Conservation (phyloP, 2,797 vertebrate species). For the Diplodus sargus region DNA sequence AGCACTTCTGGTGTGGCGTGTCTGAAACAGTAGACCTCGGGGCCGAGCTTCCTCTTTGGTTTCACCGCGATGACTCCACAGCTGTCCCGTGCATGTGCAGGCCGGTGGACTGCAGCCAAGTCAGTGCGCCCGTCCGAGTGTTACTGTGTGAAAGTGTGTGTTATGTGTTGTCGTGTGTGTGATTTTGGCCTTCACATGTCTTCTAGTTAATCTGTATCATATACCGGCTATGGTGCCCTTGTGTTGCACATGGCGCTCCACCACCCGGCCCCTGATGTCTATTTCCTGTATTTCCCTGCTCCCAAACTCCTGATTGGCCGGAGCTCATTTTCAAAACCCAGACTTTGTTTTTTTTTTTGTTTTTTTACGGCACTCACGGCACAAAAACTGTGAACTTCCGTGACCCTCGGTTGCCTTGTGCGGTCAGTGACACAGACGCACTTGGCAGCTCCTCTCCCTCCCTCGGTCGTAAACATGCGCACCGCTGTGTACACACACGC, state of each 20-base stretch:
- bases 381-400: conserved; percentile 80
- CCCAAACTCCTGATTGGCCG: conserved; percentile 55
- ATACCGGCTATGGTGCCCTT: conserved; percentile 39
- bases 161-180: not conserved
- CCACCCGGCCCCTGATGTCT: conserved; percentile 56
- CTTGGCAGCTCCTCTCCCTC: conserved; percentile 75
- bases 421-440: conserved; percentile 79
- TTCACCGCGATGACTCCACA: conserved; percentile 61
- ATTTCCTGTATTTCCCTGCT: conserved; percentile 59
- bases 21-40: conserved; percentile 61
- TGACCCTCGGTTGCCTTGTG: conserved; percentile 82
- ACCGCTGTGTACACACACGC: conserved; percentile 48
- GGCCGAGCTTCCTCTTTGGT: conserved; percentile 67
- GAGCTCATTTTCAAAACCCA: conserved; percentile 47
- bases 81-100: conserved; percentile 48
- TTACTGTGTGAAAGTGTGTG: conserved; percentile 5
- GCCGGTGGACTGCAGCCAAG: conserved; percentile 27
- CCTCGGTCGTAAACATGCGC: conserved; percentile 66
- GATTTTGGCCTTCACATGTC: conserved; percentile 19
- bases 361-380: conserved; percentile 58
- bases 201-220: conserved; percentile 38
- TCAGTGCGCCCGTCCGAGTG: not conserved
- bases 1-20: conserved; percentile 62
- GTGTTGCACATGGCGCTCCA: conserved; percentile 28
- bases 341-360: conserved; percentile 42